These are phyloP conservation scores for Heterodera schachtii DNA, from an alignment of 1,140 invertebrate species.

Conservation along the genomic window DNA sequence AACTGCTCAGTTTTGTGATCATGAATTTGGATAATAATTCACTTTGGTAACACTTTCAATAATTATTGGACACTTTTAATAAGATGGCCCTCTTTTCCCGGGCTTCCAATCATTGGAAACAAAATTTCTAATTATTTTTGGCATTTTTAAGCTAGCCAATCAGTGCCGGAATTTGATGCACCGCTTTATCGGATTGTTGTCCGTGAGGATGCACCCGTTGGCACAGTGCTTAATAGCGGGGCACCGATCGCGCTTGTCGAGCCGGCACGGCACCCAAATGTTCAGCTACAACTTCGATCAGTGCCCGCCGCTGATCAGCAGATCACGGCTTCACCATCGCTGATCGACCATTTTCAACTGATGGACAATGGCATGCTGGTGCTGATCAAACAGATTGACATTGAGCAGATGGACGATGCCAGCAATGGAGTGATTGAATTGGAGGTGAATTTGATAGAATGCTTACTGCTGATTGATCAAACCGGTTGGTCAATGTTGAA, in stretches of 20 bases:
- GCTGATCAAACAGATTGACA: conserved; percentile 41
- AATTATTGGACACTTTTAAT: too few species aligned
- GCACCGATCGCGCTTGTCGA: conserved; percentile 20
- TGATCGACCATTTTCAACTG: conserved; percentile 42
- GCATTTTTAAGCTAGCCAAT: neutral
- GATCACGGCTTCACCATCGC: conserved; percentile 3
- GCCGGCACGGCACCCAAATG: conserved; percentile 29
- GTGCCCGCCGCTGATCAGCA: conserved; percentile 26
- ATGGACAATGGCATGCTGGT: conserved; percentile 48
- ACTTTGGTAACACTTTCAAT: too few species aligned
- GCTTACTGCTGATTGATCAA: too few species aligned
- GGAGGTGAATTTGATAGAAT: conserved; percentile 11
- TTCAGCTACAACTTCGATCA: conserved; percentile 27
- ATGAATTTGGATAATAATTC: too few species aligned
- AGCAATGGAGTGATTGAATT: conserved; percentile 48
- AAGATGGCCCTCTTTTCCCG: too few species aligned
- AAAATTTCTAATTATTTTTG: conserved; percentile 9
- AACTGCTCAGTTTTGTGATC: too few species aligned
- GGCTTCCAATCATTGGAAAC: too few species aligned
- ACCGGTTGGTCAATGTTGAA: too few species aligned
- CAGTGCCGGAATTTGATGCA: conserved; percentile 24
- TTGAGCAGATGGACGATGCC: conserved; percentile 31
- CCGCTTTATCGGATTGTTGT: conserved; percentile 48
- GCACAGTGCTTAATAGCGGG: conserved; percentile 41
- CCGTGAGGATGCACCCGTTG: conserved; percentile 41